Conservation (phyloP, 2,888 invertebrate species). For the Melanophora roralis region DNA sequence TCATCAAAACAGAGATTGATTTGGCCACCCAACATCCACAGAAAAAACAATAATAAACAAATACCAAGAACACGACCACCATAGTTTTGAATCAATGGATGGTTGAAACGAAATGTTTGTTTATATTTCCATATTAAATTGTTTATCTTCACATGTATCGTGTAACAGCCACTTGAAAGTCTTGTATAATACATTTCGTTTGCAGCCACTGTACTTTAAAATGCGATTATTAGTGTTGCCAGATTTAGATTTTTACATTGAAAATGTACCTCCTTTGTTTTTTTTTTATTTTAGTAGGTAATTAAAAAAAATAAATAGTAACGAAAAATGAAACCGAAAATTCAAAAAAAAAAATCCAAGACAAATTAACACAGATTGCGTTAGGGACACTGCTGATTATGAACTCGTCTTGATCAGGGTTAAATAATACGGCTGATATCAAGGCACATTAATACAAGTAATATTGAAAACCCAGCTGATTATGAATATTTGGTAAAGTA, state of each 20-base stretch:
- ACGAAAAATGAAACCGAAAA: too few relatives aligned
- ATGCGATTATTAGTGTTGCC: background rate
- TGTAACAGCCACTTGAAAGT: conserved; percentile 52
- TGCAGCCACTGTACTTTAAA: conserved; percentile 29
- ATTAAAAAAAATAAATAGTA: too few relatives aligned
- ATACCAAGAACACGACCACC: conserved; percentile 36
- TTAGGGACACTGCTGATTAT: too few relatives aligned
- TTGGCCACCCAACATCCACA: conserved; percentile 38
- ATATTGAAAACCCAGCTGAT: too few relatives aligned
- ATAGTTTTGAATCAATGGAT: background rate
- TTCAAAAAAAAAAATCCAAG: too few relatives aligned
- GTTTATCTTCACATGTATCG: conserved; percentile 47
- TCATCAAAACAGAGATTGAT: background rate
- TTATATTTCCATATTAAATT: conserved; percentile 37
- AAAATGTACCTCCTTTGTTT: too few relatives aligned
- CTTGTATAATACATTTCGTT: conserved; percentile 39
- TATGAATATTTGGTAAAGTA: too few relatives aligned
- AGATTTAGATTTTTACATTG: background rate
- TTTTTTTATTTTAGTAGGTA: too few relatives aligned
- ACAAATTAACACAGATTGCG: too few relatives aligned
- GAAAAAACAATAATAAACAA: conserved; percentile 32
- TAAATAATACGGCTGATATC: too few relatives aligned
- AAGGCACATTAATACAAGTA: too few relatives aligned
- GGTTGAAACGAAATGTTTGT: conserved; percentile 27
- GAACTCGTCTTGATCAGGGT: too few relatives aligned